These are phyloP conservation scores for Xerus inauris DNA, from an alignment of 2,113 vertebrate species.

Conservation along the genomic window DNA sequence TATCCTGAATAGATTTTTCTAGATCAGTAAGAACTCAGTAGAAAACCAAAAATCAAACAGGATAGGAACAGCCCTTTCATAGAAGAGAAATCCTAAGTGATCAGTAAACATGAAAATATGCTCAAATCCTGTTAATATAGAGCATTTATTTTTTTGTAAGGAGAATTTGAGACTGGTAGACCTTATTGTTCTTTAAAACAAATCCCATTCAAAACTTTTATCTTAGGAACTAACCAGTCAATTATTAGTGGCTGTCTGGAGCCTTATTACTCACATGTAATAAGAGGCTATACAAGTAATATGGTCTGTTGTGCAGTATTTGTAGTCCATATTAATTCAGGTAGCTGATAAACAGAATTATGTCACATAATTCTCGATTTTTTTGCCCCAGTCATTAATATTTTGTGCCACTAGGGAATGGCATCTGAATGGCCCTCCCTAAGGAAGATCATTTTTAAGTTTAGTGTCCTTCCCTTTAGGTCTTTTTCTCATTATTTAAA, in stretches of 20 bases:
- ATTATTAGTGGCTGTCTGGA: neutral
- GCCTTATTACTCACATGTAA: neutral
- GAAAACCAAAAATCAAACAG: neutral
- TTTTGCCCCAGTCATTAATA: neutral
- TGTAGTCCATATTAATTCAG: neutral
- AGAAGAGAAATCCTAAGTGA: constrained; percentile 30
- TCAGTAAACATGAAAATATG: neutral
- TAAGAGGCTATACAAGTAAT: neutral
- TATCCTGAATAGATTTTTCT: neutral
- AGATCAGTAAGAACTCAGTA: neutral
- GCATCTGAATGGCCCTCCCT: neutral
- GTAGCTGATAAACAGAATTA: neutral
- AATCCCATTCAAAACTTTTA: neutral
- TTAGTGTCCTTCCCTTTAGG: neutral
- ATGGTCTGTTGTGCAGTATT: neutral
- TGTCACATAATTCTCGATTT: neutral
- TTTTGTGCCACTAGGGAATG: neutral
- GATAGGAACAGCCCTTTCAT: neutral
- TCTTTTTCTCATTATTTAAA: neutral
- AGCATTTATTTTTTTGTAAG: constrained; percentile 21
- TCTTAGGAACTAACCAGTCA: neutral
- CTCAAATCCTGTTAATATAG: neutral
- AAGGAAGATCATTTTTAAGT: neutral
- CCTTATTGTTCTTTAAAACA: neutral
- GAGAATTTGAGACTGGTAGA: neutral